Percentiles rank a stretch among this genome's conserved stretches.
phyloP scores from a whole-genome alignment of 1,140 invertebrate genomes.

The Calliphora vicina region DNA sequence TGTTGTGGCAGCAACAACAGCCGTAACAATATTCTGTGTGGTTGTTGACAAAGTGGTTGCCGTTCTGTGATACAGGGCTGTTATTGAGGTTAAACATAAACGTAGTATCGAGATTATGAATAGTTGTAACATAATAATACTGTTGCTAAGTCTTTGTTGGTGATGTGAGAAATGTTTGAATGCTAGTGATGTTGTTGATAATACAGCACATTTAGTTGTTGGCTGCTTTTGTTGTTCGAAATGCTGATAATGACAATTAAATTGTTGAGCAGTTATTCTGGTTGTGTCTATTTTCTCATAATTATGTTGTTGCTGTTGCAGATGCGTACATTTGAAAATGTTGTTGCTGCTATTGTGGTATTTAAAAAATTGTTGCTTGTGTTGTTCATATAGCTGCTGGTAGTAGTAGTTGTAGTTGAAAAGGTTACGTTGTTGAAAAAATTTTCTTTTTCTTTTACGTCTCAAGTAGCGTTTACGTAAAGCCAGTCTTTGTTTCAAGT shows the following conservation, averaged over 20 bases:
- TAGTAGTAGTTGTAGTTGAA: not conserved
- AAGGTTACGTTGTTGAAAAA: not conserved
- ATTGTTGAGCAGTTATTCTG: not conserved
- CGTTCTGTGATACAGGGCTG: not conserved
- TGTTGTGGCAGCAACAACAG: slow-evolving; percentile 44
- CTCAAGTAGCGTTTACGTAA: slow-evolving; percentile 6
- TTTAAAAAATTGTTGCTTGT: slow-evolving; percentile 24
- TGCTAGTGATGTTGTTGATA: not conserved
- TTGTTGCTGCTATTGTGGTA: not conserved
- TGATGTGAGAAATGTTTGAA: slow-evolving; percentile 12
- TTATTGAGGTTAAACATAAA: slow-evolving; percentile 14
- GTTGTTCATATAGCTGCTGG: not conserved
- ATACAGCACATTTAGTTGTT: not conserved
- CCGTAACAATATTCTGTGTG: slow-evolving; percentile 5
- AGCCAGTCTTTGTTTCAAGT: slow-evolving; percentile 31
- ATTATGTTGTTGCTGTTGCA: not conserved
- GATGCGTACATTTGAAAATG: not conserved
- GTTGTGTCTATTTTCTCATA: not conserved
- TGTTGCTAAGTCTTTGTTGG: slow-evolving; percentile 3
- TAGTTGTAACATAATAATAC: slow-evolving; percentile 8
- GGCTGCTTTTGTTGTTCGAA: not conserved
- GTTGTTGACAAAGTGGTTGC: slow-evolving; percentile 7
- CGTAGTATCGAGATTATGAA: not conserved
- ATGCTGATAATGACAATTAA: not conserved
- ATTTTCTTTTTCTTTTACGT: slow-evolving; percentile 33